These are phyloP conservation scores for Eueremaeus valkanovi DNA, from an alignment of 2,888 invertebrate species.

Conservation along the genomic window DNA sequence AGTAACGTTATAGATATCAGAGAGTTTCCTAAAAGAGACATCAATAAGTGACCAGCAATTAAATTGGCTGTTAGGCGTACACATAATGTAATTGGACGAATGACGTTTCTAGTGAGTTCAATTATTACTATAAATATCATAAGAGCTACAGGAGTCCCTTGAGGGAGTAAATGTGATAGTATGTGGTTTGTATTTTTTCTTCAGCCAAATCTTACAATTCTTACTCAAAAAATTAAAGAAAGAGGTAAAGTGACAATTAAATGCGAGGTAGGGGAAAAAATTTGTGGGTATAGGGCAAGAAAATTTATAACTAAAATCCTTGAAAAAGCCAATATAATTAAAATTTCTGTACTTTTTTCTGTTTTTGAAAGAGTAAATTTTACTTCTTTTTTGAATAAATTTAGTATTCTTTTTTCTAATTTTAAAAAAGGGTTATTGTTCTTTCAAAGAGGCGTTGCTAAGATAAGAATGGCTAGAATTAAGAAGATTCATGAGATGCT, in stretches of 20 bases:
- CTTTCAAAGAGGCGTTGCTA: not conserved
- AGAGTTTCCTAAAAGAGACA: conserved; percentile 60
- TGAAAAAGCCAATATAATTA: conserved; percentile 60
- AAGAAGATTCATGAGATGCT: conserved; percentile 62
- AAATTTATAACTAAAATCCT: conserved; percentile 66
- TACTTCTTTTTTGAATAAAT: conserved; percentile 52
- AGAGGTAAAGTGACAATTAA: conserved; percentile 60
- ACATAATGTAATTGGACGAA: conserved; percentile 66
- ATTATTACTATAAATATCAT: conserved; percentile 70
- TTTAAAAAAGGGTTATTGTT: no score
- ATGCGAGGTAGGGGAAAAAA: conserved; percentile 67
- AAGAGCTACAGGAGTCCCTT: conserved; percentile 62
- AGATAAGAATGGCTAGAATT: conserved; percentile 59
- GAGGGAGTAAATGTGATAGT: conserved; percentile 65
- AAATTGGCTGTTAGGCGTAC: conserved; percentile 71
- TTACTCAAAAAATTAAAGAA: conserved; percentile 63
- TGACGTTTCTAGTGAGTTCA: conserved; percentile 69
- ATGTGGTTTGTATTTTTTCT: conserved; percentile 62
- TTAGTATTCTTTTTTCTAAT: no score
- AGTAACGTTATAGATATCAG: conserved; percentile 49
- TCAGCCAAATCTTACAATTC: conserved; percentile 65
- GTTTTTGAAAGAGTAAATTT: conserved; percentile 58
- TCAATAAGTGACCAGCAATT: conserved; percentile 67
- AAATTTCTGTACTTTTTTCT: conserved; percentile 56
- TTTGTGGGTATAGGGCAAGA: conserved; percentile 65